Percentiles rank a stretch among this genome's conserved stretches.
phyloP scores from a whole-genome alignment of 2,888 invertebrate genomes.

The Drosophila robusta region DNA sequence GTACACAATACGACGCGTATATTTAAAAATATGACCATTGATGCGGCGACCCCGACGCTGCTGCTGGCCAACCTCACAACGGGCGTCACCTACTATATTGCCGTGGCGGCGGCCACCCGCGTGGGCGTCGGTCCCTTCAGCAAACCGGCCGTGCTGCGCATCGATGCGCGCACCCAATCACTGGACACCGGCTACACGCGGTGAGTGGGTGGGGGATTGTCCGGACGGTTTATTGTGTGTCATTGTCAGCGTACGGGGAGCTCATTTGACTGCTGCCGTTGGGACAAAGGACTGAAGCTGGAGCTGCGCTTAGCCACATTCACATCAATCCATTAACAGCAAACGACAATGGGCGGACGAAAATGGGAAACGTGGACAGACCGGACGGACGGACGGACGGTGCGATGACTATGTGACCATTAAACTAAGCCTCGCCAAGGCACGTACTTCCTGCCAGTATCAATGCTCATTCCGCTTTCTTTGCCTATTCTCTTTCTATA shows the following conservation, averaged over 20 bases:
- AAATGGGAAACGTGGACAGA: not conserved
- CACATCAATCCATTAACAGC: constrained; percentile 81
- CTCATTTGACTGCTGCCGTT: constrained; percentile 73
- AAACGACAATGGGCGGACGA: constrained; percentile 72
- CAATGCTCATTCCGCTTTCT: constrained; percentile 55
- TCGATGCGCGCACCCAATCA: constrained; percentile 87
- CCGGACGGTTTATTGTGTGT: constrained; percentile 48
- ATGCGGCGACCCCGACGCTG: constrained; percentile 89
- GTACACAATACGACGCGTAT: constrained; percentile 87
- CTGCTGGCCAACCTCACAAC: constrained; percentile 92
- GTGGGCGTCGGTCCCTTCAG: constrained; percentile 93
- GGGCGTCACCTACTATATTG: constrained; percentile 93
- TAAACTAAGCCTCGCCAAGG: constrained; percentile 72
- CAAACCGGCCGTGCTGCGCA: constrained; percentile 88
- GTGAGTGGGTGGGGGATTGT: constrained; percentile 50
- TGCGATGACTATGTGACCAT: constrained; percentile 55
- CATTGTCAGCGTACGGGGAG: constrained; percentile 41
- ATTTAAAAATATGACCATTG: constrained; percentile 90
- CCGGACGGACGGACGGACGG: not conserved
- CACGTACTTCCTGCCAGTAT: constrained; percentile 64
- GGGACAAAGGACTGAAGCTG: constrained; percentile 48
- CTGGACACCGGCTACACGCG: constrained; percentile 85
- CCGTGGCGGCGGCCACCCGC: constrained; percentile 93
- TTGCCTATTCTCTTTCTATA: constrained; percentile 13
- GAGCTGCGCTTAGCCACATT: constrained; percentile 30